Conservation (phyloP, 2,888 invertebrate genomes). For the Parthenolecanium corni region DNA sequence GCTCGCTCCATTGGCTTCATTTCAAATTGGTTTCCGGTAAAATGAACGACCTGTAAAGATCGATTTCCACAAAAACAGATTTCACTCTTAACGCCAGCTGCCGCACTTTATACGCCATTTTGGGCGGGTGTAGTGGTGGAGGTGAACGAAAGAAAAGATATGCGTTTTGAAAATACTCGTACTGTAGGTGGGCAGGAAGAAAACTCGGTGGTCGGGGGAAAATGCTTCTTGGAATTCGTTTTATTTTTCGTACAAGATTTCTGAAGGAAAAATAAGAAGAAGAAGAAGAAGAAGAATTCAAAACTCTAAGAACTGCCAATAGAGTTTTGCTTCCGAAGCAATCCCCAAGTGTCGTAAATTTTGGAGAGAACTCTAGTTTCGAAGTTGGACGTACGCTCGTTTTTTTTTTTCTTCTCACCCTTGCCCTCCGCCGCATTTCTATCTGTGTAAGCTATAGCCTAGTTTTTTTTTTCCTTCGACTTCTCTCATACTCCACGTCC, state of each 20-base stretch:
- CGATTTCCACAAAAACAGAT: constrained; percentile 21
- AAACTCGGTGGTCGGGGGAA: constrained; percentile 20
- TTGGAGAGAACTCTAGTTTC: neutral
- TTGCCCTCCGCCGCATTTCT: neutral
- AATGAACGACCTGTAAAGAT: constrained; percentile 24
- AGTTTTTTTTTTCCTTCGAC: no score
- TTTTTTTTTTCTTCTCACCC: neutral
- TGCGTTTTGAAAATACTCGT: neutral
- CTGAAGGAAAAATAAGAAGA: neutral
- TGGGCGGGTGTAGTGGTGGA: neutral
- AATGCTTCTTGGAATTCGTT: no score
- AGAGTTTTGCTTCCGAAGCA: neutral
- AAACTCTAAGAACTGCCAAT: constrained; percentile 19
- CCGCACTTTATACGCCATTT: neutral
- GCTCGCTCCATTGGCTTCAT: constrained; percentile 20
- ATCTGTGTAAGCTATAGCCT: neutral
- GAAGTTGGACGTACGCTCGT: neutral
- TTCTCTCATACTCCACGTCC: no score
- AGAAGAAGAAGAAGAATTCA: neutral
- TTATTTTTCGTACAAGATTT: neutral
- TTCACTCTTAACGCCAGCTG: constrained; percentile 17
- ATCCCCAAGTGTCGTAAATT: neutral
- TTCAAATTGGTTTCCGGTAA: constrained; percentile 24
- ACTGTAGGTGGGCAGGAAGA: neutral
- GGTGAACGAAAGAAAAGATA: neutral